phyloP scores from a whole-genome alignment of 1,140 invertebrate species.

The Steinernema khuongi region DNA sequence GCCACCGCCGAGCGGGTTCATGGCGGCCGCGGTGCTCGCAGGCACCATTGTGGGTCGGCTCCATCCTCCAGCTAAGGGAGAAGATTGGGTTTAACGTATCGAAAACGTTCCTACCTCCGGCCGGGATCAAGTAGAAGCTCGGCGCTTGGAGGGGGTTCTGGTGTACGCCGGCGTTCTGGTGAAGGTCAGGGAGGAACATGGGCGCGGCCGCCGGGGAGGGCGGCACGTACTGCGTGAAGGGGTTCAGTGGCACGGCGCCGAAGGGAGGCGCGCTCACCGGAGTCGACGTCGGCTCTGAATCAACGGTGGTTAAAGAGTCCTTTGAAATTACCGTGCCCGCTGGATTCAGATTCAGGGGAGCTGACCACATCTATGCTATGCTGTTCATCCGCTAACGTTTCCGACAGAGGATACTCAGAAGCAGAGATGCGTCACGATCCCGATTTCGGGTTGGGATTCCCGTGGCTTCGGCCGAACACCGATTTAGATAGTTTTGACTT shows the following conservation, averaged over 20 bases:
- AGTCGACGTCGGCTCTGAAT: constrained; percentile 14
- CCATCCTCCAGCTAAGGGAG: neutral
- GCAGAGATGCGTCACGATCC: too few species aligned
- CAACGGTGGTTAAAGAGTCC: neutral
- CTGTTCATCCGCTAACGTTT: too few species aligned
- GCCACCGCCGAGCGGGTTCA: neutral
- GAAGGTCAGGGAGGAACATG: constrained; percentile 1
- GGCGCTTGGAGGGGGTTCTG: constrained; percentile 15
- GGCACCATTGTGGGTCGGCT: neutral
- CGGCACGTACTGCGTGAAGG: constrained; percentile 12
- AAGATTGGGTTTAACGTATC: neutral
- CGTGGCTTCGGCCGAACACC: too few species aligned
- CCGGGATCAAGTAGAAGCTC: constrained; percentile 46
- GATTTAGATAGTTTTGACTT: too few species aligned
- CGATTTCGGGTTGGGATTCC: too few species aligned
- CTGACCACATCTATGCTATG: too few species aligned
- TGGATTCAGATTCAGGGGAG: neutral
- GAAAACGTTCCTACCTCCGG: constrained; percentile 21
- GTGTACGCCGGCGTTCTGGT: constrained; percentile 1
- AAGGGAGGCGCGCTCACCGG: neutral
- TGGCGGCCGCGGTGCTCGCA: constrained; percentile 16
- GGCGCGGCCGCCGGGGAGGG: neutral
- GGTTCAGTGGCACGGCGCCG: neutral
- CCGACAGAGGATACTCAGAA: too few species aligned
- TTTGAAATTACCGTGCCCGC: constrained; percentile 4